Evolutionary conservation across 2,113 vertebrate genomes (phyloP), one percentile per base, ranked within the genome.

Genomic region (Mus pahari): DNA sequence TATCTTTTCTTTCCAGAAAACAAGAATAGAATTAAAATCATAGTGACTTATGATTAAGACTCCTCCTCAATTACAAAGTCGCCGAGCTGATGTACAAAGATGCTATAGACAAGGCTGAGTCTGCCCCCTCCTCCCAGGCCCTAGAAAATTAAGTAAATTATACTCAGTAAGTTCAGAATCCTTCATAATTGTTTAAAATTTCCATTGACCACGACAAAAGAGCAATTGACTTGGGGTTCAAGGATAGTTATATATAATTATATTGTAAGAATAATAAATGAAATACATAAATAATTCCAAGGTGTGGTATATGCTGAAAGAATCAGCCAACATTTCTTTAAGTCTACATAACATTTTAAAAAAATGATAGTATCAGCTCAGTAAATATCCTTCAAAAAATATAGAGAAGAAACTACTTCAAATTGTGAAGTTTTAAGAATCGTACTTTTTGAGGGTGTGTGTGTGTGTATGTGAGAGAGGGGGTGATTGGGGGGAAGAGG

Each of bases 381-480:
- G 50, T 31, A 81, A 92, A 87, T 0, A 55, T 0, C 2, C 45
- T 77, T 90, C 42, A 94, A 45, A 45, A 70, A 92, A 83, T 62
- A 28, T 36, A 12, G 77, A 81, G 50, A 31, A 53, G 12, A 94
- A 83, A 94, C 5, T 77, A 74, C 24, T 78, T 22, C 13, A 75
- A 93, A 87, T 71, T 60, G 79, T 7, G 68, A 94, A 89, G 39
- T 96, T 95, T 95, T 62, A 62, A 83, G 66, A 89, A 91, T 13
- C 88, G 78, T 31, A 77, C 24, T 96, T 62, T 86, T 19, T 81
- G 17, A 19, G 48, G 55, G 50, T 58, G 50, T 55, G 17, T 55
- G 31, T 48, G 74, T n/a, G 78, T 81, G 33, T 79, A 33, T 55
- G 50, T 31, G 74, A 48, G 48, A 48, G 48, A 48, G 48, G 48